Evolutionary conservation across 2,888 invertebrate genomes (phyloP).

Genomic region (Cephus pulcher): DNA sequence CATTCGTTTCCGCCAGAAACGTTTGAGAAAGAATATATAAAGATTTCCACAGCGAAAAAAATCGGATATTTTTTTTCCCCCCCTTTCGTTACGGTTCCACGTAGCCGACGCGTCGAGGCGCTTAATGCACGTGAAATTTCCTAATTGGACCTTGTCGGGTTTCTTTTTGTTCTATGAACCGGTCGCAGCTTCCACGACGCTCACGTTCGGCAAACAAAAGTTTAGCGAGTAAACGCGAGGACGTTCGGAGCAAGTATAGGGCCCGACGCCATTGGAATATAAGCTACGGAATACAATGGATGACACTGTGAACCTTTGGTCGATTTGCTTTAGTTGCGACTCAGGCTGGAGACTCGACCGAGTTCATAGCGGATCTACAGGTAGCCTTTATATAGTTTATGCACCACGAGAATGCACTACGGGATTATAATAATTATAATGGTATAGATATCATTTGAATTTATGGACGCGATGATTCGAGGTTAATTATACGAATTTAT

Average conservation of each 20-base stretch:
- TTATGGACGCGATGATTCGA: neutral
- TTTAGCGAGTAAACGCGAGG: neutral
- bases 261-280: neutral
- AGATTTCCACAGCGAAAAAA: neutral
- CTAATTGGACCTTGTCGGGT: neutral
- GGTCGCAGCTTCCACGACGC: neutral
- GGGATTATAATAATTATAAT: neutral
- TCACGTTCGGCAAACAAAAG: neutral
- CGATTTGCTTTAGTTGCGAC: constrained; percentile 5
- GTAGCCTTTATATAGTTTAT: neutral
- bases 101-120: neutral
- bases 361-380: neutral
- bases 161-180: neutral
- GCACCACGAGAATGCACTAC: neutral
- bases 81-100: neutral
- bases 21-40: neutral
- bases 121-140: neutral
- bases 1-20: neutral
- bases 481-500: neutral
- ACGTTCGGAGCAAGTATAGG: neutral
- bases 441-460: neutral
- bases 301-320: constrained; percentile 36
- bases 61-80: neutral
- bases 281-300: constrained; percentile 38
- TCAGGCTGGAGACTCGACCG: neutral